These are phyloP conservation scores for Herminia tarsipennalis DNA, from an alignment of 2,888 invertebrate genomes.

Conservation along the genomic window DNA sequence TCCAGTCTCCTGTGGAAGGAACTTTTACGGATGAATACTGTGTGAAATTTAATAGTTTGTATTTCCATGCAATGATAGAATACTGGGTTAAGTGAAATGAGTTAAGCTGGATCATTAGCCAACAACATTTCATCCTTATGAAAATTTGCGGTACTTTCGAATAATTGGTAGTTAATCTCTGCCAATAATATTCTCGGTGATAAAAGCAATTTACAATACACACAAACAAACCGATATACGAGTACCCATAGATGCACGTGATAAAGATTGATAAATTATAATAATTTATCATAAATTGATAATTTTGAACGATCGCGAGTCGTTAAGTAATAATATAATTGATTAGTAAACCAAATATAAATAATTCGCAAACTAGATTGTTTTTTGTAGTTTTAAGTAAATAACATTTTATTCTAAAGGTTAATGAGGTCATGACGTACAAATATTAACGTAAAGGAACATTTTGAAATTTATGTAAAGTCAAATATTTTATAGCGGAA, in stretches of 20 bases:
- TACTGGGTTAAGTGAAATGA: conserved; percentile 4
- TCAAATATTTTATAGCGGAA: too few relatives aligned
- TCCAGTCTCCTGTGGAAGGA: too few relatives aligned
- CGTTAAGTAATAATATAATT: conserved; percentile 21
- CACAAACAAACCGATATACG: conserved; percentile 13
- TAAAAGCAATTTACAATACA: conserved; percentile 11
- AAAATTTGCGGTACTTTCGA: conserved; percentile 1
- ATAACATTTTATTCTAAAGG: conserved; percentile 25
- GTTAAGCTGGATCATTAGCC: background rate
- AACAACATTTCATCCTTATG: conserved; percentile 3
- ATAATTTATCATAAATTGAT: conserved; percentile 24
- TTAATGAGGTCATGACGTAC: conserved; percentile 14
- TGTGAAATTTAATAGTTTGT: too few relatives aligned
- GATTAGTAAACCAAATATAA: conserved; percentile 28
- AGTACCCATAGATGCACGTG: conserved; percentile 23
- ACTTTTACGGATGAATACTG: too few relatives aligned
- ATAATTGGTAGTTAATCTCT: conserved; percentile 6
- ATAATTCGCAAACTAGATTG: conserved; percentile 16
- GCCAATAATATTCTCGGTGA: conserved; percentile 1
- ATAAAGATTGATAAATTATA: conserved; percentile 24
- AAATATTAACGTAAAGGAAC: too few relatives aligned
- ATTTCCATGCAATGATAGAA: too few relatives aligned
- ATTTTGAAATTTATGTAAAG: too few relatives aligned
- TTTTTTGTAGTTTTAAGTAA: background rate
- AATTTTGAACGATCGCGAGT: conserved; percentile 8